Conservation (phyloP, 2,888 invertebrate genomes). For the Eucera pruinosa region DNA sequence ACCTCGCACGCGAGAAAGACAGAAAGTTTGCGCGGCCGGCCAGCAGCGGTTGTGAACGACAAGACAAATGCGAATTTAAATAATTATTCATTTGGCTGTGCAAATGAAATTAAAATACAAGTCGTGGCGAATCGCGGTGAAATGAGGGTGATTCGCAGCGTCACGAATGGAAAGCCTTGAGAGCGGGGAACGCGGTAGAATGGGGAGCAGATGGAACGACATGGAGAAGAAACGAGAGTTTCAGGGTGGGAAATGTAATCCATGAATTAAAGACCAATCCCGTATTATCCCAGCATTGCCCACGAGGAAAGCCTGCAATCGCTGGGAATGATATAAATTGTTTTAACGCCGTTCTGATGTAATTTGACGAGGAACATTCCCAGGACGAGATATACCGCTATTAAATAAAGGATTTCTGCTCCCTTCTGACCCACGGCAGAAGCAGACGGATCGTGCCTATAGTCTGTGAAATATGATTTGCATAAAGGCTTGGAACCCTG, state of each 20-base stretch:
- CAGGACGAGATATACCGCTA: slow-evolving; percentile 54
- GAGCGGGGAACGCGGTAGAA: background rate
- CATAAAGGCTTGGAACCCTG: slow-evolving; percentile 58
- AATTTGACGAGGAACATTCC: slow-evolving; percentile 63
- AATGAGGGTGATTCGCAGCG: slow-evolving; percentile 1
- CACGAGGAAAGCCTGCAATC: slow-evolving; percentile 54
- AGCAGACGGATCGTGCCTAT: slow-evolving; percentile 58
- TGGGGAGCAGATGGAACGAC: slow-evolving; percentile 40
- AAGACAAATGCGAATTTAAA: slow-evolving; percentile 66
- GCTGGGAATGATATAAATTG: slow-evolving; percentile 71
- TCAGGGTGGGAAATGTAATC: slow-evolving; percentile 58
- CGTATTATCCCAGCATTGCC: slow-evolving; percentile 57
- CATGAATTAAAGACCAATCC: slow-evolving; percentile 67
- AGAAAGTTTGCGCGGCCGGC: background rate
- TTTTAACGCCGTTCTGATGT: slow-evolving; percentile 70
- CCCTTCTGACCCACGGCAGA: background rate
- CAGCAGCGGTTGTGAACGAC: slow-evolving; percentile 47
- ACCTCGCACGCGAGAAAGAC: background rate
- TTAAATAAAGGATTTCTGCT: slow-evolving; percentile 70
- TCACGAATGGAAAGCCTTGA: background rate
- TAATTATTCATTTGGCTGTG: slow-evolving; percentile 71
- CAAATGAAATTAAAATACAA: slow-evolving; percentile 72
- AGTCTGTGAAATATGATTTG: slow-evolving; percentile 69
- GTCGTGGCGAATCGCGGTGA: slow-evolving; percentile 48
- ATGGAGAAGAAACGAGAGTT: slow-evolving; percentile 23